These are phyloP conservation scores for Apolygus lucorum DNA, from an alignment of 1,140 invertebrate genomes.

Conservation along the genomic window DNA sequence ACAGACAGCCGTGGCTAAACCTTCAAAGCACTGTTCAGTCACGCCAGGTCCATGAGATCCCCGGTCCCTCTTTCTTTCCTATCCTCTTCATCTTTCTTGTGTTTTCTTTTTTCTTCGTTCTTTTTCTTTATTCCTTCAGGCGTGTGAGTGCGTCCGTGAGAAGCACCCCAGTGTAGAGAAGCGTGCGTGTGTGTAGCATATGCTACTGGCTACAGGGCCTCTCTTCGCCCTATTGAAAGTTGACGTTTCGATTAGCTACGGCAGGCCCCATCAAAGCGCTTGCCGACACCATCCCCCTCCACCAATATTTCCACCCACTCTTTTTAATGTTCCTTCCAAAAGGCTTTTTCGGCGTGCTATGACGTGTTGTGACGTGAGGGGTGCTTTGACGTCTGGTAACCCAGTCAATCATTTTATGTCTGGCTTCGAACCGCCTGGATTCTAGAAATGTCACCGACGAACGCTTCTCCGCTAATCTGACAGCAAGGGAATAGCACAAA, in stretches of 20 bases:
- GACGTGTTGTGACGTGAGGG: not conserved
- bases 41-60: conserved; percentile 7
- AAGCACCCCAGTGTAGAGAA: not conserved
- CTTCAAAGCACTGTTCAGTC: conserved; percentile 11
- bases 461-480: not conserved
- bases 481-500: not conserved
- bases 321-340: not conserved
- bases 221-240: conserved; percentile 3
- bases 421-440: not conserved
- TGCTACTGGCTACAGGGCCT: conserved; percentile 5
- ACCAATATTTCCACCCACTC: not conserved
- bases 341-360: not conserved
- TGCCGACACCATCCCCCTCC: not conserved
- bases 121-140: not conserved
- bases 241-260: conserved; percentile 13
- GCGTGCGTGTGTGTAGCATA: not conserved
- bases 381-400: not conserved
- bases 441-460: not conserved
- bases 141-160: not conserved
- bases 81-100: not conserved
- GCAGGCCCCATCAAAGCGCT: not conserved
- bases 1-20: conserved; percentile 16
- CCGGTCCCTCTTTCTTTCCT: conserved; percentile 1
- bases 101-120: not conserved
- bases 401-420: not conserved